Base-by-base conservation (phyloP, 2,113 vertebrate species). In the Numida meleagris region DNA sequence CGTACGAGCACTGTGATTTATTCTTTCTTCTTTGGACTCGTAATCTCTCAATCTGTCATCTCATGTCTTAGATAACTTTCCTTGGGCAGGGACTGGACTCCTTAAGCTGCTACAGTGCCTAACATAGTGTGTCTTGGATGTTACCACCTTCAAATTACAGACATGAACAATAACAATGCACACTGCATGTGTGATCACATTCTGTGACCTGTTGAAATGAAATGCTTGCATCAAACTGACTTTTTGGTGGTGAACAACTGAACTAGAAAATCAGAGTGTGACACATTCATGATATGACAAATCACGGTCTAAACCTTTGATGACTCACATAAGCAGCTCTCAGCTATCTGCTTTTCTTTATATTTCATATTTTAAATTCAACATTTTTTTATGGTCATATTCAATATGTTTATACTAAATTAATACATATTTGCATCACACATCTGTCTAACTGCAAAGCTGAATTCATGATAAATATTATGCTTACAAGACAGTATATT, bases 401-500 rank as follows among this genome's bases (percentile, higher is more conserved):
- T 79, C 68, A 45, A 6, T 76, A 82, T 57, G 90, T 88, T 94
- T 80, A 66, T 55, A 77, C 1, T 6, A 83, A 89, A 93, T 77
- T 63, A 82, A 70, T 43, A 80, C n/a, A 24, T 53, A 59, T 67
- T 91, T 75, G 43, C 45, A 76, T 48, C 61, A 79, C 5, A 46
- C 12, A 73, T 89, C 53, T 77, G 16, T 76, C 89, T 45, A 29
- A 90, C 23, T 84, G 78, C 42, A 27, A 79, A 87, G 55, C 59
- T 72, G 73, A 90, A 90, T 46, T 50, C 8, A 70, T 73, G n/a
- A 92, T 77, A 94, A 92, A 86, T 86, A 17, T 27, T 86, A 79
- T 9, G 19, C 50, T 80, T 91, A 38, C 10, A 24, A 88, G 86
- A 70, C 12, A 67, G 63, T 82, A 50, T 70, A 87, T 67, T 11